phyloP scores from a whole-genome alignment of 2,888 invertebrate genomes.

The Chesias legatella region DNA sequence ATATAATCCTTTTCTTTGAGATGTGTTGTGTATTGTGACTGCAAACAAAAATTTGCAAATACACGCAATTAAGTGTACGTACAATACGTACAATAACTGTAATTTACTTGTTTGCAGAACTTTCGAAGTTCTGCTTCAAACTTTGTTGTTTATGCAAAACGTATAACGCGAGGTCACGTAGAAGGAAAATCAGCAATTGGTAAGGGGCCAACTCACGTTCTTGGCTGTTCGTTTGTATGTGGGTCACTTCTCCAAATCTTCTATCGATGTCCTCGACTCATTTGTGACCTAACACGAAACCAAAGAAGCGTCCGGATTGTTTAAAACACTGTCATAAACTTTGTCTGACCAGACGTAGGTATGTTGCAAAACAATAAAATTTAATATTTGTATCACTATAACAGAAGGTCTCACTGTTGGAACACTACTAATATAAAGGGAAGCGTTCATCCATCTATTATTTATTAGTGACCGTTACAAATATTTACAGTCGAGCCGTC shows the following conservation, averaged over 20 bases:
- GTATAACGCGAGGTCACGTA: conserved; percentile 32
- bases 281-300: conserved; percentile 4
- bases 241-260: conserved; percentile 36
- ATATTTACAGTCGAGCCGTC: conserved; percentile 25
- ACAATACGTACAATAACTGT: too few species aligned
- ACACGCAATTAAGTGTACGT: too few species aligned
- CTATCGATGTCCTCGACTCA: conserved; percentile 16
- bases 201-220: conserved; percentile 63
- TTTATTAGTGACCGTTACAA: conserved; percentile 21
- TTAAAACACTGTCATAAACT: conserved; percentile 12
- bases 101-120: conserved; percentile 2
- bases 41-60: too few species aligned
- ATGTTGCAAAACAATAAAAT: conserved; percentile 3
- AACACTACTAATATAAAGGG: conserved; percentile 11
- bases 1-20: too few species aligned
- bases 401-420: not conserved
- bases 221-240: too few species aligned
- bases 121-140: conserved; percentile 8
- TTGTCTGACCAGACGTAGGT: not conserved
- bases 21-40: too few species aligned
- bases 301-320: too few species aligned
- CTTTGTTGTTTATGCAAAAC: conserved; percentile 24
- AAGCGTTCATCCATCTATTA: conserved; percentile 11
- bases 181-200: conserved; percentile 52
- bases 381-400: conserved; percentile 3